phyloP scores from a whole-genome alignment of 2,888 invertebrate genomes.

The Andrena haemorrhoa region DNA sequence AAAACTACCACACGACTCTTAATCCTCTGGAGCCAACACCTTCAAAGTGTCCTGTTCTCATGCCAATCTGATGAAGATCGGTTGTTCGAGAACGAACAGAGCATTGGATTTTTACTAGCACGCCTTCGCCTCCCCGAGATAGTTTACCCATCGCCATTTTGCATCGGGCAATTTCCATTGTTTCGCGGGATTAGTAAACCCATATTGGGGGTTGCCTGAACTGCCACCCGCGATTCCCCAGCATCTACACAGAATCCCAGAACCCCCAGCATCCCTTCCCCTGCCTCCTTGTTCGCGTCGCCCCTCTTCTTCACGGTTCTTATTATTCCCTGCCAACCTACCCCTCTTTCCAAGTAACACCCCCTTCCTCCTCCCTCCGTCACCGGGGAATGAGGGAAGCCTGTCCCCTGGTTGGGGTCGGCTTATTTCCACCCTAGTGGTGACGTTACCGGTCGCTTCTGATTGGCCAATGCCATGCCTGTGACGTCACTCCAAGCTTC shows the following conservation, averaged over 20 bases:
- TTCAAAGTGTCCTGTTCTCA: too few species aligned
- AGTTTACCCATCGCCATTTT: conserved; percentile 78
- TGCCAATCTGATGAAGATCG: neutral
- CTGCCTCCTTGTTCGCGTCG: conserved; percentile 29
- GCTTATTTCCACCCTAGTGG: conserved; percentile 80
- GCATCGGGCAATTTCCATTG: conserved; percentile 78
- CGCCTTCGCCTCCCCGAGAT: neutral
- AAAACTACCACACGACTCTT: too few species aligned
- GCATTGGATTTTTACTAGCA: conserved; percentile 20
- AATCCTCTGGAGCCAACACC: too few species aligned
- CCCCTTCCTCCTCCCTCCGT: conserved; percentile 2
- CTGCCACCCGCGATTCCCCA: conserved; percentile 71
- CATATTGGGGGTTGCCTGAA: conserved; percentile 79
- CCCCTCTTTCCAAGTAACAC: conserved; percentile 59
- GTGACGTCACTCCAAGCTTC: conserved; percentile 81
- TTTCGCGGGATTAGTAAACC: conserved; percentile 80
- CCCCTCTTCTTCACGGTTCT: conserved; percentile 46
- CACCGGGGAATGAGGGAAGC: conserved; percentile 76
- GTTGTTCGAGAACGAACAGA: neutral
- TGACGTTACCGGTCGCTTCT: conserved; percentile 80
- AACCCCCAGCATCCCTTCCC: conserved; percentile 24
- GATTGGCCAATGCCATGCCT: conserved; percentile 81
- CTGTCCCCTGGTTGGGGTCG: conserved; percentile 74
- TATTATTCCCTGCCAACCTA: conserved; percentile 54
- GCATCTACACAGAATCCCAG: conserved; percentile 62